Evolutionary conservation across 2,113 vertebrate genomes (phyloP).

Genomic region (Elgaria multicarinata): DNA sequence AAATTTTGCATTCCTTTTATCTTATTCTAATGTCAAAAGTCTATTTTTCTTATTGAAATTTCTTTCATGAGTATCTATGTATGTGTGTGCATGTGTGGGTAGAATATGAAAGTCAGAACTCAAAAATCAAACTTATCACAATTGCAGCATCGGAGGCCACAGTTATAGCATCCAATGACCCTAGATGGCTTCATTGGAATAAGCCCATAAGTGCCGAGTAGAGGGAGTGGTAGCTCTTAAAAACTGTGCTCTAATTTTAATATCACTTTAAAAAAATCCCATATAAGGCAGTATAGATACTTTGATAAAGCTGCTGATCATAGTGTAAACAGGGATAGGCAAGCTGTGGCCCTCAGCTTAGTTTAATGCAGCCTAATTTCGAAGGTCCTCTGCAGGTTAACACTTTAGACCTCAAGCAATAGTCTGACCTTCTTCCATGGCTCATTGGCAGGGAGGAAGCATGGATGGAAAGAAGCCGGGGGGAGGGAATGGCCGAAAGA

Average conservation of each 20-base stretch:
- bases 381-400: too few species aligned
- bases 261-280: neutral
- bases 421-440: too few species aligned
- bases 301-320: neutral
- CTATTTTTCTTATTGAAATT: neutral
- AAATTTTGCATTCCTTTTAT: neutral
- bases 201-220: neutral
- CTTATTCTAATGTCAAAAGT: neutral
- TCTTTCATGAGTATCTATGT: too few species aligned
- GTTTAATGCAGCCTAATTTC: too few species aligned
- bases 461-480: too few species aligned
- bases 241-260: neutral
- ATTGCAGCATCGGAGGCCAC: neutral
- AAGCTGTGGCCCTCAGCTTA: too few species aligned
- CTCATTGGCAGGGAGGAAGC: too few species aligned
- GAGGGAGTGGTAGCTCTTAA: neutral
- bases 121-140: neutral
- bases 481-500: too few species aligned
- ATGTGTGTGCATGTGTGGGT: neutral
- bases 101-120: neutral
- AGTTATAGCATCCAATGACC: neutral
- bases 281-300: neutral
- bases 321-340: neutral
- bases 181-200: neutral
- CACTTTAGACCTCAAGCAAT: too few species aligned